Base-by-base conservation (phyloP, 2,888 invertebrate genomes). In the Cryptus viduatorius region DNA sequence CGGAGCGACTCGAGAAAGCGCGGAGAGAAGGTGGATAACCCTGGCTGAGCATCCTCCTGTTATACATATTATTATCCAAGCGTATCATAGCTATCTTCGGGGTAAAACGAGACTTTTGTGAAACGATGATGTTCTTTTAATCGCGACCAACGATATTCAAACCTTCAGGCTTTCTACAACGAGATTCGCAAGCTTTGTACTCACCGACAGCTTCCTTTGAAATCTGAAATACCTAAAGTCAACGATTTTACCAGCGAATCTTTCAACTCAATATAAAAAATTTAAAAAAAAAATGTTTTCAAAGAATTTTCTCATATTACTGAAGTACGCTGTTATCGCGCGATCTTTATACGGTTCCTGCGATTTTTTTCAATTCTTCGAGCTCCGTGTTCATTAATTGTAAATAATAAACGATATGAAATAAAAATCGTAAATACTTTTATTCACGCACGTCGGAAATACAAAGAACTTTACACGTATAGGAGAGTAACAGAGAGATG, bases 51-150 rank as follows among this genome's bases (percentile, higher is more conserved):
- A 69, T 77, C 61, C 48, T 80, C 53, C 76, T 72, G 50, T 79
- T 82, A 84, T 82, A 76, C 79, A 67, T 84, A 84, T 84, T 79
- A 84, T 84, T 84, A 84, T 71, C 24, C 75, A 65, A 71, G 72
- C 75, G 14, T 61, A 61, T 61, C 61, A 65, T 65, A 64, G 68
- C 29, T 44, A 69, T 69, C 24, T 68, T 68, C 42, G 61, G 8
- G 72, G 37, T 69, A 48, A 65, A 65, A 31, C 67, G 56, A 48
- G n/a, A 14, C 76, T 50, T 79, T 79, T 48, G 44, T 64, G 44
- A 48, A 67, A 75, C 71, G 42, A 76, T 85, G 79, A 85, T 85
- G 79, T 37, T 19, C 69, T 80, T 84, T 86, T 79, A 82, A 82
- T 81, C 64, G 83, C 46, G 65, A 8, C 71, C 37, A 68, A 67